Evolutionary conservation across 1,140 invertebrate species (phyloP), one percentile per base, ranked within the genome.

Genomic region (Bombus pascuorum): DNA sequence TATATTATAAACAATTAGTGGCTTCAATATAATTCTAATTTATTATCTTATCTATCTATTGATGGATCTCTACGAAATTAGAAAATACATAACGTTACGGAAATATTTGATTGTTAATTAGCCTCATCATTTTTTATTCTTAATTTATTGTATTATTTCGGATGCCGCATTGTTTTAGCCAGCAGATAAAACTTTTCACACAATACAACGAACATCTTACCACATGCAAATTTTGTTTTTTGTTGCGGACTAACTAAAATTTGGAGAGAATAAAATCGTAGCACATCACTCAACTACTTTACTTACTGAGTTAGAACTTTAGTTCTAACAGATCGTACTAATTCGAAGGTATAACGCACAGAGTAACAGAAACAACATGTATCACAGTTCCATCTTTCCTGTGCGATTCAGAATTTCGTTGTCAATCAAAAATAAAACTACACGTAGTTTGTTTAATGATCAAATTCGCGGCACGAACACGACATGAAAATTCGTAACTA

Each of bases 371-470:
- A 53, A 53, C 47, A 53, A 53, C 47, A 53, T 53, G 18, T 39
- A 81, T 85, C 77, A 85, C 87, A 87, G 73, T 81, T 72, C 22
- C 37, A 80, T 34, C 1, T 5, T 75, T 6, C 28, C 18, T 44
- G 2, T 18, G 10, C 47, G 34, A 47, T 4, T n/a, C 9, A 18
- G 32, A n/a, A 28, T 42, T 12, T 37, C 15, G 32, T 42, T 18
- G 32, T n/a, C 34, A 34, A 74, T 1, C 1, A 42, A 70, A 71
- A 62, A 37, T 25, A 28, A 25, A 59, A 28, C 8, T 4, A 22
- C 22, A 37, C 32, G 12, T 8, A 18, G 12, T 22, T 22, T 28
- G 32, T 37, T 25, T 9, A 28, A 12, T 34, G 2, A 25, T 62
- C 10, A 9, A 57, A 32, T 32, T 32, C 15, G 32, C 34, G 5